Evolutionary conservation across 1,140 invertebrate species (phyloP).

Genomic region (Acromyrmex echinatior): DNA sequence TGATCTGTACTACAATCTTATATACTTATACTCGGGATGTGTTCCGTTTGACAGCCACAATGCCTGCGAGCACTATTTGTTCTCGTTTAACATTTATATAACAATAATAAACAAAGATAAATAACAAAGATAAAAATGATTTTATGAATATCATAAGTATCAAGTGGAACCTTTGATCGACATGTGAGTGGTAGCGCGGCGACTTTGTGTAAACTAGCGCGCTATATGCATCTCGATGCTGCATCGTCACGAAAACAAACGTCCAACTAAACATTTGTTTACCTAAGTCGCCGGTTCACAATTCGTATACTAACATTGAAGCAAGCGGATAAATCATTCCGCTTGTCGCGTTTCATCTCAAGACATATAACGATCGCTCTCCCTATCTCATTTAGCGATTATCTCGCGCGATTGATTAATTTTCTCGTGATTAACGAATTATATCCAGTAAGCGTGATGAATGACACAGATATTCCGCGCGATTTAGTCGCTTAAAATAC

Average conservation of each 20-base stretch:
- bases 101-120: too few relatives aligned
- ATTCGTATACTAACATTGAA: background rate
- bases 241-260: background rate
- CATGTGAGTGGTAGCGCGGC: background rate
- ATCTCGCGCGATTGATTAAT: slow-evolving; percentile 15
- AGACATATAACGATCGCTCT: background rate
- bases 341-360: background rate
- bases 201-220: background rate
- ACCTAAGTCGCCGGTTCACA: background rate
- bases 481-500: slow-evolving; percentile 4
- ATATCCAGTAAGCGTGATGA: background rate
- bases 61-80: too few relatives aligned
- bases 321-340: background rate
- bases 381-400: background rate
- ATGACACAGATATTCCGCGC: background rate
- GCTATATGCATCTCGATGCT: background rate
- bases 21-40: background rate
- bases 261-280: background rate
- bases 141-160: too few relatives aligned
- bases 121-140: too few relatives aligned
- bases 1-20: background rate
- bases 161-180: background rate
- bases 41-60: too few relatives aligned
- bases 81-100: too few relatives aligned
- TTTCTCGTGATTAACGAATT: background rate